Conservation (phyloP, 2,797 vertebrate genomes). For the Smutsia temminckii region DNA sequence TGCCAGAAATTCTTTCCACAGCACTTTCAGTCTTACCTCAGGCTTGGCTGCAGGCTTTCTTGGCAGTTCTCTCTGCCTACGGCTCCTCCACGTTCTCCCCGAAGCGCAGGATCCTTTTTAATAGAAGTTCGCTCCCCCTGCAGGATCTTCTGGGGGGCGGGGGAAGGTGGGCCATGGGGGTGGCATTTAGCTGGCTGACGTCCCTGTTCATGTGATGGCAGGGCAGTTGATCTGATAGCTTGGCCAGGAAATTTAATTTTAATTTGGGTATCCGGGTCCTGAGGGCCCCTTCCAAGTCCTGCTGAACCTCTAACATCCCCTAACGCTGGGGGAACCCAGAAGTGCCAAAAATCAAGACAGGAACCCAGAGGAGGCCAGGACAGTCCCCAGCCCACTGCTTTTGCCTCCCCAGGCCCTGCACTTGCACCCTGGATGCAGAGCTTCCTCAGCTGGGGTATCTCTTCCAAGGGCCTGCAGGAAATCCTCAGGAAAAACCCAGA, state of each 20-base stretch:
- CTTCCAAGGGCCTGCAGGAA: background rate
- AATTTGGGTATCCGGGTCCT: background rate
- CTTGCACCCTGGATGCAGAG: background rate
- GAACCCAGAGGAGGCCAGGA: background rate
- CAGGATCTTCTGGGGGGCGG: background rate
- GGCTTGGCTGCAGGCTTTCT: background rate
- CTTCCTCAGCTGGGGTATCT: too few species aligned
- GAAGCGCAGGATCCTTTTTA: background rate
- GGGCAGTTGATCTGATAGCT: background rate
- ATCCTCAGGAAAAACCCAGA: background rate
- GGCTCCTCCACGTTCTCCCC: background rate
- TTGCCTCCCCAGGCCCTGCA: background rate
- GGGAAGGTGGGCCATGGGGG: background rate
- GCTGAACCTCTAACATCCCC: background rate
- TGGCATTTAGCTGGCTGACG: background rate
- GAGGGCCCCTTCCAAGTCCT: background rate
- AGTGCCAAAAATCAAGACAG: background rate
- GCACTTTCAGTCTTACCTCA: background rate
- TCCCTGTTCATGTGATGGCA: background rate
- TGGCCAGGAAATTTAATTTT: background rate
- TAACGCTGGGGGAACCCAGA: background rate
- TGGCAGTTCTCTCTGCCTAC: background rate
- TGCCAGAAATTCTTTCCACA: background rate
- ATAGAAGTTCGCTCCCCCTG: accelerated
- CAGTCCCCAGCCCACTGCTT: too few species aligned